These are phyloP conservation scores for Athene cunicularia DNA, from an alignment of 2,113 vertebrate genomes.

Conservation along the genomic window DNA sequence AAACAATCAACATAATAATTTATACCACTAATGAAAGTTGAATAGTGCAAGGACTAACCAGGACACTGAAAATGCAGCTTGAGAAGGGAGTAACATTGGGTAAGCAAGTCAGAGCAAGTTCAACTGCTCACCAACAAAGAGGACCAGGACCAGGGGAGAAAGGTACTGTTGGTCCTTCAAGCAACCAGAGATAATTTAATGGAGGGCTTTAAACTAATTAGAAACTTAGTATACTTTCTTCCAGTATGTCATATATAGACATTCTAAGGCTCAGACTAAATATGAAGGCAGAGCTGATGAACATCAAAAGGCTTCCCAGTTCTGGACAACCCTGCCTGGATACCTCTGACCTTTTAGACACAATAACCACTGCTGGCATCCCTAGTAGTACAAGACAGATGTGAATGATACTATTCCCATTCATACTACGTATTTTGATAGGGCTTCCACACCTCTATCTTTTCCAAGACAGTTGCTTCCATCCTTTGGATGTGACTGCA, in stretches of 20 bases:
- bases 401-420: neutral
- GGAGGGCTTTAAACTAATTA: neutral
- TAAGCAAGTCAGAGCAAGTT: neutral
- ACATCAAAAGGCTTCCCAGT: neutral
- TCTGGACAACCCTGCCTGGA: neutral
- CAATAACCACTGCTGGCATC: neutral
- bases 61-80: neutral
- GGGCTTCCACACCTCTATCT: neutral
- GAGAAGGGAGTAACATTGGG: accelerated
- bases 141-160: neutral
- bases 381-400: neutral
- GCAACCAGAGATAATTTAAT: neutral
- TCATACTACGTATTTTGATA: neutral
- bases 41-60: neutral
- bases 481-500: neutral
- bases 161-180: neutral
- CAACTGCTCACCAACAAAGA: neutral
- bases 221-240: neutral
- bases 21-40: neutral
- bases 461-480: neutral
- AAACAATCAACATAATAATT: neutral
- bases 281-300: neutral
- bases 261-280: neutral
- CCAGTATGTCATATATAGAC: neutral
- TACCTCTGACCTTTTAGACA: neutral